These are phyloP conservation scores for Cygnus atratus DNA, from an alignment of 2,113 vertebrate genomes.

Conservation along the genomic window DNA sequence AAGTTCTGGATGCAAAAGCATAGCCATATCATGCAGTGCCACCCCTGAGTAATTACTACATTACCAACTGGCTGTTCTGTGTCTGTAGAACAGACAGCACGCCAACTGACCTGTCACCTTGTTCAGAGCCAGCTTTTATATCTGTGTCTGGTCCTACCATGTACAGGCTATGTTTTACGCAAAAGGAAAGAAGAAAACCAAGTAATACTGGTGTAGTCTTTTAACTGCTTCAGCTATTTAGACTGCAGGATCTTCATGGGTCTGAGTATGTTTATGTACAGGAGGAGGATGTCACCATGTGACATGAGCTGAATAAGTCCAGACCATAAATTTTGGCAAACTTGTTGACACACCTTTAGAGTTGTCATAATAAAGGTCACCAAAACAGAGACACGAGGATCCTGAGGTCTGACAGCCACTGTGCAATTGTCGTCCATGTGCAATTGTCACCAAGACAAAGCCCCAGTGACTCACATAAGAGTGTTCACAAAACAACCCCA, in stretches of 20 bases:
- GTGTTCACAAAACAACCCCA: neutral
- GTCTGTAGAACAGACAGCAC: neutral
- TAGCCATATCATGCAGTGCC: neutral
- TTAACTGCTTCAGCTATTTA: constrained; percentile 2
- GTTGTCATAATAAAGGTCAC: neutral
- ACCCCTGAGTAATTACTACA: neutral
- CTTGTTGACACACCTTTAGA: constrained; percentile 6
- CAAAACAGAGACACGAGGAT: neutral
- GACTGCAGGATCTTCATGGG: neutral
- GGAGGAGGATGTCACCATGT: neutral
- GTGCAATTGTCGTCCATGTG: too few relatives aligned
- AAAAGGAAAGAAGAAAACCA: neutral
- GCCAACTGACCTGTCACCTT: accelerated
- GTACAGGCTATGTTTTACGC: neutral
- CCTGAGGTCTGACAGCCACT: neutral
- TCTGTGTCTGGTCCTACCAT: neutral
- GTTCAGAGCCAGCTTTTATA: neutral
- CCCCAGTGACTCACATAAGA: neutral
- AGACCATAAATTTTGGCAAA: neutral
- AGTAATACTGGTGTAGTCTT: neutral
- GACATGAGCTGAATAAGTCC: neutral
- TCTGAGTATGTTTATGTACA: neutral
- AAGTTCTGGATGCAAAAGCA: neutral
- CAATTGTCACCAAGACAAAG: neutral
- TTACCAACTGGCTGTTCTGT: neutral